phyloP scores from a whole-genome alignment of 2,888 invertebrate genomes.

The Drosophila incognita region DNA sequence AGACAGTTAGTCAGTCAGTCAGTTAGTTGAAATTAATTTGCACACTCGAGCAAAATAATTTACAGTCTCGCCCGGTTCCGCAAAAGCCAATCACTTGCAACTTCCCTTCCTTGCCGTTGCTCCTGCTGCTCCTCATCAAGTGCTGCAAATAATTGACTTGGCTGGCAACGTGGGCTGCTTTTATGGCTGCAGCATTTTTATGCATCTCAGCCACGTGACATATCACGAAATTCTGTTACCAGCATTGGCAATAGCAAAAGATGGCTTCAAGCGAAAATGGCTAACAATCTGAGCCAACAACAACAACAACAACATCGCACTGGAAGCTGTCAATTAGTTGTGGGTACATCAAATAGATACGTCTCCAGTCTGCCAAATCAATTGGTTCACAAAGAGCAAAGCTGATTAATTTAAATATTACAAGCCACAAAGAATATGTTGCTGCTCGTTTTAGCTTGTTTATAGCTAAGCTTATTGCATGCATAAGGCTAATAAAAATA shows the following conservation, averaged over 20 bases:
- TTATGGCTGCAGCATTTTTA: slow-evolving; percentile 50
- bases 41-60: slow-evolving; percentile 74
- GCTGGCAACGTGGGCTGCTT: slow-evolving; percentile 61
- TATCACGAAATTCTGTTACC: slow-evolving; percentile 76
- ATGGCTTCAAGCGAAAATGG: slow-evolving; percentile 15
- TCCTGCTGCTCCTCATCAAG: background rate
- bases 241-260: slow-evolving; percentile 39
- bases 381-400: slow-evolving; percentile 7
- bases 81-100: slow-evolving; percentile 35
- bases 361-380: slow-evolving; percentile 7
- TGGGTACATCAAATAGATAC: slow-evolving; percentile 59
- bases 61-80: slow-evolving; percentile 51
- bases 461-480: slow-evolving; percentile 1
- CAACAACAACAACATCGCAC: slow-evolving; percentile 24
- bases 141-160: slow-evolving; percentile 16
- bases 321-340: slow-evolving; percentile 74
- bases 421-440: background rate
- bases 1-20: slow-evolving; percentile 56
- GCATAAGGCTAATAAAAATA: background rate
- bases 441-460: background rate
- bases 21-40: slow-evolving; percentile 67
- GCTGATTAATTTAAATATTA: slow-evolving; percentile 7
- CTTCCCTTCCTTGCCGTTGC: background rate
- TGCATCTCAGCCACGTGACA: slow-evolving; percentile 70
- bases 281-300: background rate